Conservation (phyloP, 2,797 vertebrate genomes). For the Falco peregrinus region DNA sequence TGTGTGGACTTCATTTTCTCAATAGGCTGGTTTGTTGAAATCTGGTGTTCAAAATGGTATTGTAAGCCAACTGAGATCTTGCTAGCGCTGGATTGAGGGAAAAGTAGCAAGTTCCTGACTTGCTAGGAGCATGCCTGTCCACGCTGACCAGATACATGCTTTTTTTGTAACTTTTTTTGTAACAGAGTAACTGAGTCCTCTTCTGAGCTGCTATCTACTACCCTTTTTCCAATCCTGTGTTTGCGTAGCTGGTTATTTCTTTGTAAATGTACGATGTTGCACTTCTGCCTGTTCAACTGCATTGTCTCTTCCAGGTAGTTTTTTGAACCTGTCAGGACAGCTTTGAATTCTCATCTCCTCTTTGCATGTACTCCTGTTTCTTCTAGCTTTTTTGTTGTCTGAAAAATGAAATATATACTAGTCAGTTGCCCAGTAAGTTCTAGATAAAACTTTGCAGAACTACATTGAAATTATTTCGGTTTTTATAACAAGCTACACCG, state of each 20-base stretch:
- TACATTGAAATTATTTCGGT: neutral
- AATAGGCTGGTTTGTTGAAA: neutral
- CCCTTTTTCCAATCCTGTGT: neutral
- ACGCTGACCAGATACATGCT: neutral
- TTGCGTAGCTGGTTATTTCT: neutral
- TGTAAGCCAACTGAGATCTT: neutral
- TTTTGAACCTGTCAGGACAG: neutral
- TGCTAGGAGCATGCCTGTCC: neutral
- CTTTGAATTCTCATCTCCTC: neutral
- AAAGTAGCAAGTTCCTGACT: neutral
- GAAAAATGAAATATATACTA: neutral
- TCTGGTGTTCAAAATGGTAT: neutral
- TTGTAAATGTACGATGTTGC: rapidly evolving
- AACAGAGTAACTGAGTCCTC: neutral
- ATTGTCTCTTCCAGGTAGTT: neutral
- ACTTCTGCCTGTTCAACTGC: neutral
- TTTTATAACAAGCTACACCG: neutral
- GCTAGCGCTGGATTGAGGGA: neutral
- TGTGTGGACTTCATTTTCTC: neutral
- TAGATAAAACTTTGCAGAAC: neutral
- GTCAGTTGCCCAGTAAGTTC: neutral
- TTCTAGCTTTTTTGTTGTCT: neutral
- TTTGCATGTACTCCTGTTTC: neutral
- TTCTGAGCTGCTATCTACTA: neutral
- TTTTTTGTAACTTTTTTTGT: neutral